A percentile compares a stretch with the other conserved stretches of the same genome.
Evolutionary conservation across 2,888 invertebrate genomes (phyloP).

Genomic region (Anthophora plumipes): DNA sequence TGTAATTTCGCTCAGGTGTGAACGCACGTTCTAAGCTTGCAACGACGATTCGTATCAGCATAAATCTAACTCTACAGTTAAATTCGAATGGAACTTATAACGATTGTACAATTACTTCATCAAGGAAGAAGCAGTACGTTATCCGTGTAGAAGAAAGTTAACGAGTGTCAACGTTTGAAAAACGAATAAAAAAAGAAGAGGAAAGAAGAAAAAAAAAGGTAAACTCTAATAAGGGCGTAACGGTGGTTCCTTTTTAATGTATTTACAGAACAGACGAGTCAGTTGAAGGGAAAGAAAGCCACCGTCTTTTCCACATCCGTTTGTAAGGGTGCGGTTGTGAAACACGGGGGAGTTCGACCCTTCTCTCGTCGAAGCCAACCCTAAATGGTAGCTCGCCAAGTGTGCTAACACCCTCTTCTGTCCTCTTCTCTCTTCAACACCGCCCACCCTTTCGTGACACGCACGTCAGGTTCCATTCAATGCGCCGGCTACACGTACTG

Average conservation of each 20-base stretch:
- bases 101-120: background rate
- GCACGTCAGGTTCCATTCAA: constrained; percentile 78
- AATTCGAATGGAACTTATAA: background rate
- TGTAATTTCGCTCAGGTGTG: constrained; percentile 1
- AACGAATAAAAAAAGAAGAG: no score
- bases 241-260: constrained; percentile 60
- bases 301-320: constrained; percentile 75
- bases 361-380: constrained; percentile 72
- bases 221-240: constrained; percentile 20
- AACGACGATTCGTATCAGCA: background rate
- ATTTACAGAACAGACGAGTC: constrained; percentile 68
- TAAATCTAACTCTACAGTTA: no score
- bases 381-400: constrained; percentile 83
- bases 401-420: constrained; percentile 77
- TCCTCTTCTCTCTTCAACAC: constrained; percentile 32
- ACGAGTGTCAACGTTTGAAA: constrained; percentile 62
- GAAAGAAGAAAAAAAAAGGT: constrained; percentile 61
- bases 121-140: background rate
- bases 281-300: constrained; percentile 68
- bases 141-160: constrained; percentile 36
- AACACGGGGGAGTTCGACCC: constrained; percentile 68
- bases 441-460: constrained; percentile 70
- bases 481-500: constrained; percentile 75
- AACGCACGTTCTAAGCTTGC: background rate
- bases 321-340: constrained; percentile 68